Base-by-base conservation (phyloP, 2,113 vertebrate species). In the Upupa epops region DNA sequence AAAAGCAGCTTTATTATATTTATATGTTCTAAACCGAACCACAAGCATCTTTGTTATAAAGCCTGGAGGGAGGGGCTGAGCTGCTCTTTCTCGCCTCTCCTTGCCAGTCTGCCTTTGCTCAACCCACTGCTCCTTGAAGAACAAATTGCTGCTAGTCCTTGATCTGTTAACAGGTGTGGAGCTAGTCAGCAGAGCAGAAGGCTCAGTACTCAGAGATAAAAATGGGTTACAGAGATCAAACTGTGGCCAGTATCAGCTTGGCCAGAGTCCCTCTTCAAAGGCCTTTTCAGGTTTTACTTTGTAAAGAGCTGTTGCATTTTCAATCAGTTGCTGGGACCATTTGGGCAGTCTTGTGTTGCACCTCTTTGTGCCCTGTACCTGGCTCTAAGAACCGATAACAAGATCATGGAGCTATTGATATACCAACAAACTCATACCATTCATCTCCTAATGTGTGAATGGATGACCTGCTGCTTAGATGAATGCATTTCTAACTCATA, bases 41-140 rank as follows among this genome's bases (percentile, higher is more conserved):
- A 24, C 32, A 59, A 68, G 4, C 25, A 77, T 48, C 28, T 70
- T 93, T 74, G 34, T 73, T 3, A 34, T 13, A 71, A 54, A 69
- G 5, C 45, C 61, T 42, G 31, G n/a, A 71, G 55, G 45, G 73
- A 55, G 28, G 9, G 25, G 49, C 55, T 49, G 31, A 20, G 13
- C 48, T 84, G 29, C 11, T 42, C 34, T 75, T 87, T 70, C 58
- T 77, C 52, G 29, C 54, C 63, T 32, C 29, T 70, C 20, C 13
- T 9, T 29, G 52, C 26, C 58, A 56, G 18, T 25, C 20, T 64
- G 66, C n/a, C 63, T 84, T 13, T 0, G 0, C 29, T 64, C 2
- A 2, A 70, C 40, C 45, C 13, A 37, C 42, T 51, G 46, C 72
- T 83, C 21, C 48, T 25, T 54, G 31, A 37, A 71, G 64, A 80